These are phyloP conservation scores for Calycopis cecrops DNA, from an alignment of 1,140 invertebrate species.

Conservation along the genomic window DNA sequence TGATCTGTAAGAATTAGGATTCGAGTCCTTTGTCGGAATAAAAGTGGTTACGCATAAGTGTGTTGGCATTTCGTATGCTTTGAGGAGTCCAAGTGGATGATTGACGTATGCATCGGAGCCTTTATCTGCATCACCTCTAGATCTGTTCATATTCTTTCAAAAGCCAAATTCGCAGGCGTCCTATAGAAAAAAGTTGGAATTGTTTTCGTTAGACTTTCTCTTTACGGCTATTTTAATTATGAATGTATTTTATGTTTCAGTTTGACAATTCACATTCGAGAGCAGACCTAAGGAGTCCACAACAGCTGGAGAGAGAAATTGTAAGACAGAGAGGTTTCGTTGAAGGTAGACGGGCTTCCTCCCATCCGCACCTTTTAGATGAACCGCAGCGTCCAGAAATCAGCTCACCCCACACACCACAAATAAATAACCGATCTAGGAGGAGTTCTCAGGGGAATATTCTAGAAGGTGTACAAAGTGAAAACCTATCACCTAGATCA, in stretches of 20 bases:
- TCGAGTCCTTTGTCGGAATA: no score
- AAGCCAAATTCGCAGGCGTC: conserved; percentile 8
- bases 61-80: no score
- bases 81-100: no score
- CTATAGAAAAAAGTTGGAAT: no score
- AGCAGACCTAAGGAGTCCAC: conserved; percentile 73
- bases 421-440: conserved; percentile 59
- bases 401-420: conserved; percentile 46
- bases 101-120: no score
- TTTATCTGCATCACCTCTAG: no score
- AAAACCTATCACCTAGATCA: conserved; percentile 37
- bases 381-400: conserved; percentile 66
- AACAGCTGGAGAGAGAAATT: conserved; percentile 77
- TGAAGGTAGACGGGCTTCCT: conserved; percentile 76
- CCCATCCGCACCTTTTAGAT: conserved; percentile 80
- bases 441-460: conserved; percentile 76
- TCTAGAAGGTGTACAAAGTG: conserved; percentile 62
- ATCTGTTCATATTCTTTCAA: background rate
- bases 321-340: conserved; percentile 70
- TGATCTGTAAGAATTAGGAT: no score
- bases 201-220: no score
- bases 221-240: no score
- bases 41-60: no score
- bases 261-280: conserved; percentile 63
- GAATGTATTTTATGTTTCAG: conserved; percentile 41